Evolutionary conservation across 2,797 vertebrate species (phyloP).

Genomic region (Danio aesculapii): DNA sequence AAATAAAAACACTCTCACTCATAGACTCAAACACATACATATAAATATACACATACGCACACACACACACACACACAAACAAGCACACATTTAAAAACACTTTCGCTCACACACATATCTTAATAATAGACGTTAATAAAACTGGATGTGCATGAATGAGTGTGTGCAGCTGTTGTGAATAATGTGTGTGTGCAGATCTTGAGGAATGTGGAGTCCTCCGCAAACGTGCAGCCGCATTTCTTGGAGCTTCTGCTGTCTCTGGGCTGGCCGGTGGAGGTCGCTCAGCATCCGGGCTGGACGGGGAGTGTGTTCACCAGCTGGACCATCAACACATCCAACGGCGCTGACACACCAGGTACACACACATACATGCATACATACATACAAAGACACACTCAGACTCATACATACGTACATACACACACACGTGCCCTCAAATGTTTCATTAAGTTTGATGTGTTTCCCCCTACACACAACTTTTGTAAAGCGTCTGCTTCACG

Average conservation of each 20-base stretch:
- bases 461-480: no score
- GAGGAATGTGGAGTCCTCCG: slow-evolving; percentile 88
- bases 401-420: no score
- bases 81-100: no score
- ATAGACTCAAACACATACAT: no score
- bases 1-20: no score
- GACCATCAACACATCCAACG: slow-evolving; percentile 83
- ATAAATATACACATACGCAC: no score
- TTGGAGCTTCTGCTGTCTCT: slow-evolving; percentile 91
- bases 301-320: slow-evolving; percentile 89
- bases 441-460: no score
- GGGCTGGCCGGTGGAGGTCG: slow-evolving; percentile 86
- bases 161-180: neutral
- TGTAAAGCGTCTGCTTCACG: no score
- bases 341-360: slow-evolving; percentile 69
- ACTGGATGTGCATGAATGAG: neutral
- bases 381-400: neutral
- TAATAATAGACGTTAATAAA: no score
- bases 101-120: no score
- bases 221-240: slow-evolving; percentile 86
- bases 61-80: no score
- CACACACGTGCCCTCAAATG: no score
- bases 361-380: neutral
- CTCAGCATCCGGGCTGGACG: slow-evolving; percentile 85
- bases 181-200: slow-evolving; percentile 80